Base-by-base conservation (phyloP, 2,888 invertebrate species). In the Malthinus flaveolus region DNA sequence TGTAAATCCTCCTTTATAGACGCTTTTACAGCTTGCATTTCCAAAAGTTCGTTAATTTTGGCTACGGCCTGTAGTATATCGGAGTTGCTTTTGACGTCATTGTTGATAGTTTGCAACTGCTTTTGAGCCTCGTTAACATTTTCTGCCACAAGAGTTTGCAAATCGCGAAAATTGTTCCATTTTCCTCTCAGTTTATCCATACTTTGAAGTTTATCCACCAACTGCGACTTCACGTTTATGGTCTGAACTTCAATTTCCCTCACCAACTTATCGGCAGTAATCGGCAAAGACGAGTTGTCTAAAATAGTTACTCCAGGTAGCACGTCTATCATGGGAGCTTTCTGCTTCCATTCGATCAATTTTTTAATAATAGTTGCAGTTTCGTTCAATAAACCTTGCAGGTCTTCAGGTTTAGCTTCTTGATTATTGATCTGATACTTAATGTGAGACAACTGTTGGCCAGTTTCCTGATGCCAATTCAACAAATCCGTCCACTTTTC, bases 401-500 rank as follows among this genome's bases (percentile, higher is more conserved):
- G 82, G 65, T 90, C 90, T 49, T 86, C 86, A 0, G 88, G 83
- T 1, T 83, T 84, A 1, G 87, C 84, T 74, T 90, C 90, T 7
- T 88, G 86, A 23, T 88, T 88, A 57, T 91, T 90, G 5, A 90
- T 81, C 74, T 91, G 90, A 70, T 91, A 90, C 70, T 91, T 89
- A 59, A 91, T 84, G 67, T 93, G 91, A 48, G 87, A 86, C 42
- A 94, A 77, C 73, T 91, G 92, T 66, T 90, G 90, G 63, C 86
- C 86, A 1, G 89, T 87, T 64, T 93, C 92, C 50, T 88, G 87
- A 66, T 90, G 87, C 90, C 92, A 93, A 67, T 87, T 89, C 7
- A 92, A 77, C 23, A 95, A 82, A 68, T 93, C 92, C 0, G 86
- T 86, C 93, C 95, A 93, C 71, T 90, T 90, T 72, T 92, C 89